These are phyloP conservation scores for Cephalopachus bancanus DNA, from an alignment of 2,797 vertebrate genomes.

Conservation along the genomic window DNA sequence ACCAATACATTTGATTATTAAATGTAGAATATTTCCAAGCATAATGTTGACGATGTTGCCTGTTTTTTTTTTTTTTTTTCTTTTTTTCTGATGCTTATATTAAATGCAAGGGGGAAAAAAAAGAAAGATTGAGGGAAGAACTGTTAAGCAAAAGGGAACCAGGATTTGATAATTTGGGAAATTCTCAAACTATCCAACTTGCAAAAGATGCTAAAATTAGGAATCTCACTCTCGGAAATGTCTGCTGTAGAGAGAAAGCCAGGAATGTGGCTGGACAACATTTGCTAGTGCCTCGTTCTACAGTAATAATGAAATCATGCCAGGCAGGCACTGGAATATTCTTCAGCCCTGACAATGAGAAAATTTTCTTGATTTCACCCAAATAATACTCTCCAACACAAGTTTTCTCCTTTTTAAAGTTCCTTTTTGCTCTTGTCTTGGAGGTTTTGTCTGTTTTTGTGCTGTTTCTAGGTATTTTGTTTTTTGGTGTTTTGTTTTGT, in stretches of 20 bases:
- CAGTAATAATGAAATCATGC: no score
- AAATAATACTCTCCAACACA: neutral
- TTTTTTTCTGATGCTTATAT: neutral
- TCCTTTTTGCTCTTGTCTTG: neutral
- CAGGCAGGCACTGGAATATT: neutral
- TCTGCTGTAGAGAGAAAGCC: no score
- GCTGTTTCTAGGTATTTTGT: neutral
- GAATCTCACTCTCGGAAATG: neutral
- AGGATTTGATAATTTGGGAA: neutral
- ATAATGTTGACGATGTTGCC: neutral
- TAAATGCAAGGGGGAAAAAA: neutral
- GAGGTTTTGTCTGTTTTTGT: neutral
- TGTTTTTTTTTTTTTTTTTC: no score
- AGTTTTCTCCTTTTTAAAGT: neutral
- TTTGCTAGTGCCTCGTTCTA: neutral
- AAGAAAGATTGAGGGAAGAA: neutral
- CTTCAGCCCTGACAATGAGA: neutral
- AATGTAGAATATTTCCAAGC: neutral
- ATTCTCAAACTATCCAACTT: neutral
- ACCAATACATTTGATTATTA: neutral
- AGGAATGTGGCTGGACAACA: accelerated
- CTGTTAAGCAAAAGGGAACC: neutral
- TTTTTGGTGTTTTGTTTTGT: neutral
- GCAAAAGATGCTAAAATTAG: neutral
- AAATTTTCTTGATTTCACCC: neutral